A percentile compares a stretch with the other conserved stretches of the same genome.
Conservation (phyloP, 2,888 invertebrate species). For the Eupithecia subfuscata region DNA sequence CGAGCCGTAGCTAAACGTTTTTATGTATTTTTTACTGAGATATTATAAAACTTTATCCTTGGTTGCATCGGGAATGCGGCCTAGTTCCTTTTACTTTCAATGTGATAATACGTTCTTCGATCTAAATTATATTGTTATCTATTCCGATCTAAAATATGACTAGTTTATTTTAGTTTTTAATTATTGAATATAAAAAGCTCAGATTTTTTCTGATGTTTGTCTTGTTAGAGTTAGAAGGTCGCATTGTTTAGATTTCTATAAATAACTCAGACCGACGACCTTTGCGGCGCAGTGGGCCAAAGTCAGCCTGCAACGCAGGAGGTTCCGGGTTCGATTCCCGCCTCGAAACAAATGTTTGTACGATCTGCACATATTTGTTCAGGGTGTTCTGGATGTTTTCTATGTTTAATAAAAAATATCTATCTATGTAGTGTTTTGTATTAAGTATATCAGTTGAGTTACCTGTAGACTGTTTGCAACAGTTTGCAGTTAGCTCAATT, state of each 20-base stretch:
- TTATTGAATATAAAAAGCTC: not conserved
- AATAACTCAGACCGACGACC: too few species aligned
- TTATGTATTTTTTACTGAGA: constrained; percentile 71
- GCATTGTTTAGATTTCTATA: constrained; percentile 33
- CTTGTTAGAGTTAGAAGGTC: constrained; percentile 8
- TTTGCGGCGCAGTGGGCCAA: too few species aligned
- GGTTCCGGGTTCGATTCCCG: too few species aligned
- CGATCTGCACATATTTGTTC: too few species aligned
- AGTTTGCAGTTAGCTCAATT: too few species aligned
- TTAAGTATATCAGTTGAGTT: too few species aligned
- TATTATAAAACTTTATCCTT: constrained; percentile 73
- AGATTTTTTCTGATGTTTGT: not conserved
- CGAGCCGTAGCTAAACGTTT: constrained; percentile 78
- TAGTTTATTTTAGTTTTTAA: not conserved
- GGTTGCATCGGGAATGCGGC: constrained; percentile 65
- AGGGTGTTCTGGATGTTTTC: too few species aligned
- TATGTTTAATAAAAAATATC: too few species aligned
- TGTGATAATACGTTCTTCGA: constrained; percentile 50
- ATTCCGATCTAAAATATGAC: constrained; percentile 26
- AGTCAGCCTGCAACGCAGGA: too few species aligned
- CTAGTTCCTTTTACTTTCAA: constrained; percentile 56
- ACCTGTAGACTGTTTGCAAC: too few species aligned
- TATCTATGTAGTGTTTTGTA: too few species aligned
- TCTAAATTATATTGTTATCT: constrained; percentile 11
- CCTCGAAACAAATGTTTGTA: too few species aligned